Evolutionary conservation across 2,888 invertebrate genomes (phyloP).

Genomic region (Xylota sylvarum): DNA sequence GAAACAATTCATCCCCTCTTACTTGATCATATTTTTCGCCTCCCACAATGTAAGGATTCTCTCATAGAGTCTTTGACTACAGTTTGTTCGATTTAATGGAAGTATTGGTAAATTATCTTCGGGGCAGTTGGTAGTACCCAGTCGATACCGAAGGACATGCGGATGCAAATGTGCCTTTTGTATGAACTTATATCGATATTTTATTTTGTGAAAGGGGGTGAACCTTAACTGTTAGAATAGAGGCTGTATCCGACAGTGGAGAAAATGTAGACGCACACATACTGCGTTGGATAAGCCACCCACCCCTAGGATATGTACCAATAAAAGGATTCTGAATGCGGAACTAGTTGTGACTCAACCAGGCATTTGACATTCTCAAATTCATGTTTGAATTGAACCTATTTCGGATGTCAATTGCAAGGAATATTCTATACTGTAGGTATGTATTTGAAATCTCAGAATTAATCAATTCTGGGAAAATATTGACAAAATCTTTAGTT

Average conservation of each 20-base stretch:
- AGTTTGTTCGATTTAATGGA: background rate
- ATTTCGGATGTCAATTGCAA: background rate
- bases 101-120: background rate
- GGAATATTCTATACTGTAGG: background rate
- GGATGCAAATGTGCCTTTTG: background rate
- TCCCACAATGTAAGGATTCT: background rate
- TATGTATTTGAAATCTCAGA: background rate
- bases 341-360: background rate
- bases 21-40: background rate
- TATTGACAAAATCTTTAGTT: background rate
- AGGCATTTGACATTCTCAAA: background rate
- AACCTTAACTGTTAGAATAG: background rate
- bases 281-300: background rate
- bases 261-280: background rate
- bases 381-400: background rate
- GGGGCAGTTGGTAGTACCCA: background rate
- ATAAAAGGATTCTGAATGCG: background rate
- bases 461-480: background rate
- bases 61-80: background rate
- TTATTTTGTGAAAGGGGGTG: background rate
- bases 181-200: background rate
- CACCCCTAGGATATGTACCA: background rate
- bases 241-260: background rate
- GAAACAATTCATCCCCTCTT: background rate
- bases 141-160: background rate